A percentile compares a stretch with the other conserved stretches of the same genome.
These are phyloP conservation scores for Zalophus californianus DNA, from an alignment of 2,797 vertebrate genomes.

Conservation along the genomic window DNA sequence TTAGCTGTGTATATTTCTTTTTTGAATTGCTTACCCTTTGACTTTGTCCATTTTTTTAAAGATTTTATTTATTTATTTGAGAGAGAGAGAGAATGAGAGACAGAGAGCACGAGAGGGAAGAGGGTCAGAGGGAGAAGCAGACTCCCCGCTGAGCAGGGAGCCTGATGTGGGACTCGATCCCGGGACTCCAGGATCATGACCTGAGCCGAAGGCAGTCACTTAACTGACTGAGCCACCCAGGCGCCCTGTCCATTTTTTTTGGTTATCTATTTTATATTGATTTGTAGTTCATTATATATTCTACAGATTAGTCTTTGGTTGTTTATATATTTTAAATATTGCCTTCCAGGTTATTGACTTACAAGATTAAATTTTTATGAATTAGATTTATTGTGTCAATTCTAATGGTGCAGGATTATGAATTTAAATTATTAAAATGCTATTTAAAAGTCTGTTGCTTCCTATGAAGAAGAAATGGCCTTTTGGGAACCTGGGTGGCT, in stretches of 20 bases:
- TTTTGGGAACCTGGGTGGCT: not conserved
- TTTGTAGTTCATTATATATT: not conserved
- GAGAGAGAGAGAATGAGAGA: no score
- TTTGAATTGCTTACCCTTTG: not conserved
- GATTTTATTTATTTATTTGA: no score
- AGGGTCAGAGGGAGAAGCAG: no score
- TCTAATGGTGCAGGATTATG: not conserved
- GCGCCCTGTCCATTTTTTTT: not conserved
- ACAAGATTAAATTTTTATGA: slow-evolving; percentile 38
- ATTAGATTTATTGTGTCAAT: slow-evolving; percentile 4
- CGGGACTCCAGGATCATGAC: no score
- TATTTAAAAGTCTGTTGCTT: not conserved
- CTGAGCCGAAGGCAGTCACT: no score
- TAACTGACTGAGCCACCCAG: no score
- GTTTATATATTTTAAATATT: slow-evolving; percentile 8
- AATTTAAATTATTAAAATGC: slow-evolving; percentile 36
- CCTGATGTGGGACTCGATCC: no score
- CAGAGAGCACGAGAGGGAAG: no score
- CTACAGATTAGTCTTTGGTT: not conserved
- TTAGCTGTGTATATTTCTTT: not conserved
- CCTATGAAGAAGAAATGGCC: not conserved
- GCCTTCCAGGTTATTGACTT: slow-evolving; percentile 8
- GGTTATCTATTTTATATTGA: not conserved
- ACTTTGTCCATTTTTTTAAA: not conserved
- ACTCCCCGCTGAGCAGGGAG: no score